Percentiles rank a stretch among this genome's conserved stretches.
Evolutionary conservation across 2,797 vertebrate species (phyloP).

Genomic region (Etheostoma nigrum): DNA sequence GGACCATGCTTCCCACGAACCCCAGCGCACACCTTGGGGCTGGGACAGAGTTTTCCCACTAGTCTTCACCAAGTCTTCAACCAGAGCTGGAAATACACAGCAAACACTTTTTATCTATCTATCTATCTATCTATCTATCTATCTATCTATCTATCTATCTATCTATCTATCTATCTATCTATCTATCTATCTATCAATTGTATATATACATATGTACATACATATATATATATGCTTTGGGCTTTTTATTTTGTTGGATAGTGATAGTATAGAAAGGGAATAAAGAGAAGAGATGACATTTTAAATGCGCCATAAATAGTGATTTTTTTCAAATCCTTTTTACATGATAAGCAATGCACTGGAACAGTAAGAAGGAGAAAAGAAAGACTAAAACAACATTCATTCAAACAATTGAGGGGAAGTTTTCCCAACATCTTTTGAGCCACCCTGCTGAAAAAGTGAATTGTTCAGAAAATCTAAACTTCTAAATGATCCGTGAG

Average conservation of each 20-base stretch:
- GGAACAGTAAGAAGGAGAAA: background rate
- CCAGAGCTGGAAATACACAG: constrained; percentile 70
- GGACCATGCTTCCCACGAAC: constrained; percentile 93
- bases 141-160: no score
- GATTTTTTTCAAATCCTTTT: background rate
- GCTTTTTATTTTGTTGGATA: no score
- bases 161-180: no score
- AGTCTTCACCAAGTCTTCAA: constrained; percentile 77
- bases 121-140: no score
- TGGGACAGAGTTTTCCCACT: constrained; percentile 64
- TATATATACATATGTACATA: no score
- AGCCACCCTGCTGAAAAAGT: background rate
- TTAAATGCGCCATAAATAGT: background rate
- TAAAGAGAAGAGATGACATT: no score
- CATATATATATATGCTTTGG: no score
- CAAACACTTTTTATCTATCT: background rate
- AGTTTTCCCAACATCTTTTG: background rate
- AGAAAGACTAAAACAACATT: no score
- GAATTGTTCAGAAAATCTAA: background rate
- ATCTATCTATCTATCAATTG: no score
- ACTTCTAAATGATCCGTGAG: background rate
- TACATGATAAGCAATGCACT: background rate
- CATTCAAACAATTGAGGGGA: background rate
- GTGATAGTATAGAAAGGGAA: no score
- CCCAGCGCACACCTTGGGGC: constrained; percentile 87